Base-by-base conservation (phyloP, 2,888 invertebrate genomes). In the Itoplectis maculator region DNA sequence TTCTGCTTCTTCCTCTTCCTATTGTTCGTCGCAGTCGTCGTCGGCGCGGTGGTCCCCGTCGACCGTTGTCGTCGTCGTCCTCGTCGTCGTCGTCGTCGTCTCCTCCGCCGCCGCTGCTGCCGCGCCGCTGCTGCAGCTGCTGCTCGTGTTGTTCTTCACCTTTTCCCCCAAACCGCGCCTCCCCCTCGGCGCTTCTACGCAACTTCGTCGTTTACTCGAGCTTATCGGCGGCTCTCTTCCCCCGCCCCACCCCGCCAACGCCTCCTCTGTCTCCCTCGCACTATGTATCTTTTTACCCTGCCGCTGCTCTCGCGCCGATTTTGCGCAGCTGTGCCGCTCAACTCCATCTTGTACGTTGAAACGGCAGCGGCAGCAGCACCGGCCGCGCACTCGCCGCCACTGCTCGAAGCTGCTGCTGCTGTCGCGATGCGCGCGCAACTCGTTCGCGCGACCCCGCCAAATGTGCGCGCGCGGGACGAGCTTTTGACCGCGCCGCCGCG, bases 101-200 rank as follows among this genome's bases (percentile, higher is more conserved):
- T n/a, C n/a, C n/a, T n/a, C n/a, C n/a, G n/a, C n/a, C n/a, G 76
- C 86, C 87, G 88, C 88, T 88, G 87, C 88, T 88, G 88, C 88
- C 15, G 87, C 85, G 37, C n/a, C n/a, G 6, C 54, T 40, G 23
- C 63, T 68, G 20, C 20, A 8, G 23, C 54, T 65, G 49, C 59
- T 47, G 35, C 59, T 56, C 11, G 18, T 13, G 35, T 20, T 72
- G 54, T 45, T 37, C 61, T 59, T 65, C 42, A 73, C 78, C 69
- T 74, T 56, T 65, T 59, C 56, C 23, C 56, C 23, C 61, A 40
- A 61, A 37, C 66, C 51, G n/a, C 66, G 59, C 18, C 66, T 56
- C 47, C 47, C 23, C 51, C 54, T 70, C 49, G 63, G 29, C 2
- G 18, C 45, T 47, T 68, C 72, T 74, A 72, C 51, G 69, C 69